Evolutionary conservation across 2,797 vertebrate genomes (phyloP).

Genomic region (Takifugu rubripes): DNA sequence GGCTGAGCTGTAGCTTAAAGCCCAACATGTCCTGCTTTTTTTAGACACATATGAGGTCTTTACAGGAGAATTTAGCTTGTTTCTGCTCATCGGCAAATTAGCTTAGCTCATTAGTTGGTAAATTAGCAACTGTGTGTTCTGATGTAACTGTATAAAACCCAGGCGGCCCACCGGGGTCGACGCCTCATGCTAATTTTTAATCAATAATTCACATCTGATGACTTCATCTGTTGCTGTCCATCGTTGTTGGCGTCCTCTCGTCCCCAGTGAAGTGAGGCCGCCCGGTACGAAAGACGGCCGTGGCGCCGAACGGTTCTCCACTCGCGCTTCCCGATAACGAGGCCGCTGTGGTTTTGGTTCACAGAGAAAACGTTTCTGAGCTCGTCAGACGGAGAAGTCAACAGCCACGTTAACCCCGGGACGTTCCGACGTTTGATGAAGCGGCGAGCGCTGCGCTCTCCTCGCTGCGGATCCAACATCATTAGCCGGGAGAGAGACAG

Average conservation of each 20-base stretch:
- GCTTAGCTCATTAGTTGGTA: too few relatives aligned
- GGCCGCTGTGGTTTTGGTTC: constrained; percentile 12
- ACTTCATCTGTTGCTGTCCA: too few relatives aligned
- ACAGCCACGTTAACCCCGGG: constrained; percentile 60
- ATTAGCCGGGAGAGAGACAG: constrained; percentile 70
- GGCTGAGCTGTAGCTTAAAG: neutral
- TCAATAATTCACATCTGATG: too few relatives aligned
- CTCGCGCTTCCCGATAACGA: constrained; percentile 24
- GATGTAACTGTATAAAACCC: too few relatives aligned
- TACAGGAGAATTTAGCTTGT: too few relatives aligned
- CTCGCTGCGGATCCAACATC: constrained; percentile 67
- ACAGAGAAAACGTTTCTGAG: neutral
- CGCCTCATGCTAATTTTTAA: too few relatives aligned
- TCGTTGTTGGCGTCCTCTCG: too few relatives aligned
- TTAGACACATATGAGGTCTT: too few relatives aligned
- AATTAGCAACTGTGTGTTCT: too few relatives aligned
- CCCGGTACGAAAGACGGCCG: neutral
- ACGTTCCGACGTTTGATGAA: constrained; percentile 57
- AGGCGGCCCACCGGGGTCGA: too few relatives aligned
- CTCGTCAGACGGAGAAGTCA: constrained; percentile 38
- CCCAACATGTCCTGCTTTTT: neutral
- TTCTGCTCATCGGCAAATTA: too few relatives aligned
- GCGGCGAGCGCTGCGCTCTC: constrained; percentile 37
- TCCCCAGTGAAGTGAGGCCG: neutral
- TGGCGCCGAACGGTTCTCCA: neutral